Evolutionary conservation across 2,888 invertebrate genomes (phyloP).

Genomic region (Candidula unifasciata): DNA sequence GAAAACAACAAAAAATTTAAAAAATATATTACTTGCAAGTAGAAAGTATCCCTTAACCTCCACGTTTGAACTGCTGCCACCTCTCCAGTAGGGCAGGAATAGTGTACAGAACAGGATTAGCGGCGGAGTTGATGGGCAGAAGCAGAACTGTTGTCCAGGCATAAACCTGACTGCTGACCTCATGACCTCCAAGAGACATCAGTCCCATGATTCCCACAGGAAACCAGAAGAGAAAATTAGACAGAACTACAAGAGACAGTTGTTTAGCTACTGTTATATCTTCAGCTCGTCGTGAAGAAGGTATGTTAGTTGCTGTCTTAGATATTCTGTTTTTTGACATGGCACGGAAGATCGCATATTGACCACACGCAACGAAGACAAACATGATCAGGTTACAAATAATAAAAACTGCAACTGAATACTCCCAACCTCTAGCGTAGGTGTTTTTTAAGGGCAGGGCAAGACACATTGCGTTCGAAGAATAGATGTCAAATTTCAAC

Average conservation of each 20-base stretch:
- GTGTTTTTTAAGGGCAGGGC: background rate
- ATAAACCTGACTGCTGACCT: background rate
- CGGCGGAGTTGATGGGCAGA: constrained; percentile 5
- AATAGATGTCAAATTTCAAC: background rate
- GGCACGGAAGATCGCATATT: background rate
- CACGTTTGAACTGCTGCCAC: background rate
- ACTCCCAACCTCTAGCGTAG: background rate
- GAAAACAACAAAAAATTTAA: too few relatives aligned
- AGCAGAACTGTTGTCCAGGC: background rate
- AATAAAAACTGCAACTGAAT: constrained; percentile 1
- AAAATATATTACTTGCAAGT: too few relatives aligned
- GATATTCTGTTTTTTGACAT: background rate
- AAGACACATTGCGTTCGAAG: constrained; percentile 3
- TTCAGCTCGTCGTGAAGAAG: background rate
- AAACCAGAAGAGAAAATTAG: constrained; percentile 72
- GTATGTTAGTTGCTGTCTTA: background rate
- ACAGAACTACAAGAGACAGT: constrained; percentile 68
- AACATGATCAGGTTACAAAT: background rate
- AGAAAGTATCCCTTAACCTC: too few relatives aligned
- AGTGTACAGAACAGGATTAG: constrained; percentile 1
- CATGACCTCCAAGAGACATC: background rate
- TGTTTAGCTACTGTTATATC: constrained; percentile 61
- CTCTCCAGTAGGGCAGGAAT: background rate
- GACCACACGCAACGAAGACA: background rate
- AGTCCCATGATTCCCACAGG: constrained; percentile 56